Percentiles rank a stretch among this genome's conserved stretches.
These are phyloP conservation scores for Eulemur albifrons DNA, from an alignment of 2,797 vertebrate genomes.

Conservation along the genomic window DNA sequence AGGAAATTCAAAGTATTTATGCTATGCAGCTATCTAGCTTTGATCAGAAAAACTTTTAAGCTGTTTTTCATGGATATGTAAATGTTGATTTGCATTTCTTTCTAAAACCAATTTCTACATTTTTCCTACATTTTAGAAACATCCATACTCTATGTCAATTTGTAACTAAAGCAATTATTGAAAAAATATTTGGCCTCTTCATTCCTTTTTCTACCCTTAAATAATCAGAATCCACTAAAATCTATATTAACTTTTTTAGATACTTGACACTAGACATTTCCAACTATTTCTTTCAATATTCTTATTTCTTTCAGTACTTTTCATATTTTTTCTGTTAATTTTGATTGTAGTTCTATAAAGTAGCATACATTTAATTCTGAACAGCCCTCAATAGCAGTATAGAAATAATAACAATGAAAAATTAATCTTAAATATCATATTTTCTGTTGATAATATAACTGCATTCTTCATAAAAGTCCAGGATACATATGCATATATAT, in stretches of 20 bases:
- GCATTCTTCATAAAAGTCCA: background rate
- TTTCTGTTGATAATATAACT: background rate
- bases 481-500: background rate
- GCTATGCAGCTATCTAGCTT: background rate
- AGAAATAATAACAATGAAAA: background rate
- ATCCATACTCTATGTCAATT: background rate
- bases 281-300: background rate
- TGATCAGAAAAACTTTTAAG: background rate
- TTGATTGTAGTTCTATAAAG: background rate
- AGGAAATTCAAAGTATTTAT: background rate
- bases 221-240: background rate
- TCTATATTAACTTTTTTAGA: background rate
- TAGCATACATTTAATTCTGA: background rate
- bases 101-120: background rate
- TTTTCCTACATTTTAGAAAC: conserved; percentile 36
- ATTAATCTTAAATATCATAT: background rate
- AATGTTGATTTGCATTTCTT: background rate
- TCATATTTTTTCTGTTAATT: background rate
- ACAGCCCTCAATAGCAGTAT: background rate
- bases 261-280: background rate
- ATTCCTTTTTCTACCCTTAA: background rate
- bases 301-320: background rate
- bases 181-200: background rate
- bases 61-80: background rate
- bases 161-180: background rate